Conservation (phyloP, 37 sponge, comb jelly and placozoan genomes). For the Hexactinellida sp. region DNA sequence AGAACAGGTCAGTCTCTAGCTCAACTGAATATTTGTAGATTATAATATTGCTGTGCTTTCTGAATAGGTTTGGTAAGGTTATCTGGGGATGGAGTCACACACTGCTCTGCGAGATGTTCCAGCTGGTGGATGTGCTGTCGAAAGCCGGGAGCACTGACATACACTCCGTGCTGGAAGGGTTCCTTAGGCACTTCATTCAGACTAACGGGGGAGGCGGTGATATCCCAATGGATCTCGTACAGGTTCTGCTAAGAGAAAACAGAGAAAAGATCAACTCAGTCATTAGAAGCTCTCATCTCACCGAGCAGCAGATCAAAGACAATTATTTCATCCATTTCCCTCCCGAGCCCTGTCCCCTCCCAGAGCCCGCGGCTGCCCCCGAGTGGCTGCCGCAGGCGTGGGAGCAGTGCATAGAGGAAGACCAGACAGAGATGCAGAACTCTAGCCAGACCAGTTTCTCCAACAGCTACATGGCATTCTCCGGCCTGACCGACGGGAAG, state of each 20-base stretch:
- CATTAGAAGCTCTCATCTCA: not conserved
- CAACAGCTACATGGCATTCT: not conserved
- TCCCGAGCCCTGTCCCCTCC: not conserved
- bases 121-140: not conserved
- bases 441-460: not conserved
- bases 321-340: not conserved
- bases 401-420: not conserved
- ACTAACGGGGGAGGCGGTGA: not conserved
- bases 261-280: not conserved
- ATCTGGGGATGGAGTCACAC: not conserved
- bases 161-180: not conserved
- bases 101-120: not conserved
- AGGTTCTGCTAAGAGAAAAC: not conserved
- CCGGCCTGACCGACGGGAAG: not conserved
- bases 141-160: not conserved
- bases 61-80: constrained; percentile 8
- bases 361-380: not conserved
- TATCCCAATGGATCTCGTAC: not conserved
- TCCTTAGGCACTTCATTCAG: not conserved
- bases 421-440: not conserved
- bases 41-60: not conserved
- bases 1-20: not conserved
- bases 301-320: not conserved
- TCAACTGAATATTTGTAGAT: not conserved
- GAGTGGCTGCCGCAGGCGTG: not conserved